Evolutionary conservation across 2,888 invertebrate species (phyloP).

Genomic region (Hyalella azteca): DNA sequence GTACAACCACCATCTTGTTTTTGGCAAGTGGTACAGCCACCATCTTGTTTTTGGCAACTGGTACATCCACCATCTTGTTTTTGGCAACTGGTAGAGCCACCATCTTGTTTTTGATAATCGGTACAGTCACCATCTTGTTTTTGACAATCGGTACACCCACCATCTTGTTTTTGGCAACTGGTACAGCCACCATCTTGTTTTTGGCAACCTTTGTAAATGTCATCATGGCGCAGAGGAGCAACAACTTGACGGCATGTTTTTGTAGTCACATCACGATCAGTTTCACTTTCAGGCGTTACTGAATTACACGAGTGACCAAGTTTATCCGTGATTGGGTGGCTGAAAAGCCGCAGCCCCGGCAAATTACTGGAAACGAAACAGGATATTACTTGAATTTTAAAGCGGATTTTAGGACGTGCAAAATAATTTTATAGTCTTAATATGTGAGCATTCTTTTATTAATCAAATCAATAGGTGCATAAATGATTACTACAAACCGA

Average conservation of each 20-base stretch:
- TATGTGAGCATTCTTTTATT: no score
- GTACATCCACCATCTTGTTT: neutral
- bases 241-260: neutral
- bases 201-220: neutral
- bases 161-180: neutral
- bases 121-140: neutral
- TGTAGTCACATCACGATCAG: no score
- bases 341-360: constrained; percentile 9
- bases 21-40: neutral
- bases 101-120: neutral
- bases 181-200: neutral
- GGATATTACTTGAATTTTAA: no score
- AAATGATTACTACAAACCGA: no score
- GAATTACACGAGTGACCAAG: neutral
- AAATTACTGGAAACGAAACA: neutral
- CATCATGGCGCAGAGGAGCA: neutral
- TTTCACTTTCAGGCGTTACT: neutral
- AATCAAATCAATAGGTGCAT: no score
- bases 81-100: neutral
- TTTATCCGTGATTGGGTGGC: neutral
- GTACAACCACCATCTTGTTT: neutral
- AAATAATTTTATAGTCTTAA: no score
- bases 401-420: no score
- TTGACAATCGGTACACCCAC: neutral
- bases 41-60: neutral